phyloP scores from a whole-genome alignment of 2,797 vertebrate genomes.

The Phataginus tetradactyla region DNA sequence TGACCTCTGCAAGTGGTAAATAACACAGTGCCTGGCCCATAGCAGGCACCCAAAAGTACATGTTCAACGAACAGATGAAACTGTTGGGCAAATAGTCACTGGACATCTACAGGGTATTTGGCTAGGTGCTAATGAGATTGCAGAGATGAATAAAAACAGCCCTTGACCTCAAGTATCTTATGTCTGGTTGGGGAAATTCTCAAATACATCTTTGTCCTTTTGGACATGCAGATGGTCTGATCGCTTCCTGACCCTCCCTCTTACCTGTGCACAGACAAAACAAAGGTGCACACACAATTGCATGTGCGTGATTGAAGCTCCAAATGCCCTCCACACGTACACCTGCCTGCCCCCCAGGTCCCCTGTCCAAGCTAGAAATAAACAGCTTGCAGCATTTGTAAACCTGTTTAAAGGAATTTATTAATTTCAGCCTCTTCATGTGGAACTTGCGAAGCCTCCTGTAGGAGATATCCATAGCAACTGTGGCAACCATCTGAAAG shows the following conservation, averaged over 20 bases:
- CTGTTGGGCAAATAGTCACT: not conserved
- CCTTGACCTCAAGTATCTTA: not conserved
- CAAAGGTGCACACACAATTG: not conserved
- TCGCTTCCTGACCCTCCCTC: not conserved
- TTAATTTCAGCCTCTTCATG: conserved; percentile 64
- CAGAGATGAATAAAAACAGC: not conserved
- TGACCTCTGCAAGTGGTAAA: not conserved
- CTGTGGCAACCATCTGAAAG: not conserved
- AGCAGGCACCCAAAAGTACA: not conserved
- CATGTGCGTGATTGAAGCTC: not conserved
- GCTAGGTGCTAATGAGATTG: not conserved
- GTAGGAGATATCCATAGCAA: conserved; percentile 68
- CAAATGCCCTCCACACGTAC: fast-evolving
- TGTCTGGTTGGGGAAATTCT: not conserved
- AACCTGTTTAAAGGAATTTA: conserved; percentile 60
- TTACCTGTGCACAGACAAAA: not conserved
- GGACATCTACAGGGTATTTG: not conserved
- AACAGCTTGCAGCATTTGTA: conserved; percentile 10
- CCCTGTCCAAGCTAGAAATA: not conserved
- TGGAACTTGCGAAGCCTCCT: conserved; percentile 65
- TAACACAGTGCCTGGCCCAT: not conserved
- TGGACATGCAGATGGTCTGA: not conserved
- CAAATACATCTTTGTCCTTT: not conserved
- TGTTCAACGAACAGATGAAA: not conserved
- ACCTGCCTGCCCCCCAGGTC: not conserved